A percentile compares a stretch with the other conserved stretches of the same genome.
These are phyloP conservation scores for Prietella phreatophila DNA, from an alignment of 2,113 vertebrate genomes.

Conservation along the genomic window DNA sequence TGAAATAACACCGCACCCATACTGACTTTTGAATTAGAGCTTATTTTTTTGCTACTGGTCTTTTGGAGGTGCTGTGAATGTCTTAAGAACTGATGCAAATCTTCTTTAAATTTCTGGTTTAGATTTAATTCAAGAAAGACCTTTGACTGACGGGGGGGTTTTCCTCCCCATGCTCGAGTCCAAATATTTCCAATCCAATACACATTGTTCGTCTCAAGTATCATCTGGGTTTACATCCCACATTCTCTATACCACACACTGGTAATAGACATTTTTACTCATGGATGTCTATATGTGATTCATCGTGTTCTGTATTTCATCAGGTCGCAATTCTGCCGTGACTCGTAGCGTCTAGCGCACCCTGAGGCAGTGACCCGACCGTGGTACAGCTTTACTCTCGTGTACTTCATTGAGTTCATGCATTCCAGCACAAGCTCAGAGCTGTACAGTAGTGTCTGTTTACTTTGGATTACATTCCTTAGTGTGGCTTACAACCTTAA, in stretches of 20 bases:
- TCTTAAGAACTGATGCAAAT: neutral
- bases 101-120: neutral
- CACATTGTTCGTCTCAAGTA: neutral
- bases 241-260: neutral
- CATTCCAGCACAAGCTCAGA: slow-evolving; percentile 29
- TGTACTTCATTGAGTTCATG: slow-evolving; percentile 22
- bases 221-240: neutral
- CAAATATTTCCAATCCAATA: neutral
- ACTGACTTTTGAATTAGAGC: neutral
- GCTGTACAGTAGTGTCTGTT: slow-evolving; percentile 19
- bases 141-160: neutral
- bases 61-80: neutral
- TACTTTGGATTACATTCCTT: slow-evolving; percentile 12
- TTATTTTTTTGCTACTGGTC: neutral
- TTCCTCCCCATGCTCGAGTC: neutral
- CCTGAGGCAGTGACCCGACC: slow-evolving; percentile 1
- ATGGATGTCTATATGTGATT: neutral
- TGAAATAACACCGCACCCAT: neutral
- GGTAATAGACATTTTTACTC: neutral
- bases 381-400: neutral
- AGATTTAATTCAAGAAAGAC: neutral
- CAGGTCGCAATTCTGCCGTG: slow-evolving; percentile 16
- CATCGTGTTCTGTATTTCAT: slow-evolving; percentile 3
- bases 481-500: neutral
- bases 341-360: slow-evolving; percentile 16